A percentile compares a stretch with the other conserved stretches of the same genome.
Conservation (phyloP, 2,113 vertebrate genomes). For the Phylloscopus trochiloides region DNA sequence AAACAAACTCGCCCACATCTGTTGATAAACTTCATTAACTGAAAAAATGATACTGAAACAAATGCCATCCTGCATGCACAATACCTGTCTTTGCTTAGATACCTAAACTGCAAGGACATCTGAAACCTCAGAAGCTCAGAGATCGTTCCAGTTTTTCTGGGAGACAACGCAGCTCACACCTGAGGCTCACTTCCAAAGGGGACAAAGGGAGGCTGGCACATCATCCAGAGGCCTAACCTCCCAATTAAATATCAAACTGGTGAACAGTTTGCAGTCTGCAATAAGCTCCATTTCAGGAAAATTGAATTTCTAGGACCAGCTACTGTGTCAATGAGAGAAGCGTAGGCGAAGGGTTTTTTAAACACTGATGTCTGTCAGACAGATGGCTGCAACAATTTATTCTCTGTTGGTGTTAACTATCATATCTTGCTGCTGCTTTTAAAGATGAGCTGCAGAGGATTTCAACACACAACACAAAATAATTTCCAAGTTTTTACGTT, state of each 20-base stretch:
- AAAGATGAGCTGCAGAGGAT: not conserved
- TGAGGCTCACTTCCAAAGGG: not conserved
- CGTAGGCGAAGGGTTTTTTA: not conserved
- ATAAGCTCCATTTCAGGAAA: not conserved
- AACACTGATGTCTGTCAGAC: not conserved
- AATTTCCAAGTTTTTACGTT: not conserved
- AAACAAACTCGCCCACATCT: not conserved
- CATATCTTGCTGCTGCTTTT: not conserved
- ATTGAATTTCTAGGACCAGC: not conserved
- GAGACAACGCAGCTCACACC: not conserved
- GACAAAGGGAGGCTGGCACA: not conserved
- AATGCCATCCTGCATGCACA: not conserved
- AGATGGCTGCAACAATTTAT: slow-evolving; percentile 22
- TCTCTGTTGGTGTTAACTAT: not conserved
- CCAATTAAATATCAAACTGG: not conserved
- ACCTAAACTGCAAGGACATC: not conserved
- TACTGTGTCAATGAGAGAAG: not conserved
- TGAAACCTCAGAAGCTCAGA: not conserved
- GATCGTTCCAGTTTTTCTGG: not conserved
- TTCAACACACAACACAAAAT: not conserved
- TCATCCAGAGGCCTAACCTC: not conserved
- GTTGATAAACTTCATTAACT: slow-evolving; percentile 33
- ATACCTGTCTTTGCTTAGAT: not conserved
- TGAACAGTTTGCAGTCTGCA: not conserved
- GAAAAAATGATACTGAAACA: not conserved